Evolutionary conservation across 2,888 invertebrate genomes (phyloP), one percentile per base, ranked within the genome.

Genomic region (Tetranychus truncatus): DNA sequence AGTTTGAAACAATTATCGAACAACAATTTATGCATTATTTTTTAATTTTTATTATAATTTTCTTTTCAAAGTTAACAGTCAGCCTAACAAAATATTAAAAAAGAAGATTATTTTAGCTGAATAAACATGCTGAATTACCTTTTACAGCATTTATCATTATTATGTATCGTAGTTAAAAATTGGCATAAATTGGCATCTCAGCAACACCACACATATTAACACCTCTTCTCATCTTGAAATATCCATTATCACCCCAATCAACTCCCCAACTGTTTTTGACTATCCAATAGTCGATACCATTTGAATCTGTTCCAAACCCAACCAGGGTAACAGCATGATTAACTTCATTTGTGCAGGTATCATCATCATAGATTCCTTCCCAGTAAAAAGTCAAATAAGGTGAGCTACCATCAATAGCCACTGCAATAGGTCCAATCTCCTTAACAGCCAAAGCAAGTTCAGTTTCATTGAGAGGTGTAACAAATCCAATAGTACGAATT

Each of bases 251-350:
- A 65, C 94, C 94, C 94, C 93, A 95, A 18, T 84, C 81, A 78
- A 84, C 83, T 15, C 89, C 88, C 91, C 91, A 91, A 15, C 91
- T 91, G 84, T 92, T 92, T 85, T 92, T 92, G 76, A 92, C 89
- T 45, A 91, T 84, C 90, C 91, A 92, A 83, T 89, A 91, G 20
- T 44, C 45, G 9, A 15, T 15, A 1, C 45, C 72, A n/a, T 45
- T 72, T 44, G 20, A 20, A n/a, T 44, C 44, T 6, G 82, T 90
- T 79, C 91, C 91, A 83, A 91, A 92, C 0, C 91, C 92, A 34
- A 91, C 90, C 77, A 87, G 88, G 79, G 91, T 82, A 21, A 92
- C 91, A 77, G 91, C 94, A 81, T 95, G 95, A 84, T 95, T 92
- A 66, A 94, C 85, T 77, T 89, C 3, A 18, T 44, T 34, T 15